Conservation (phyloP, 1,140 invertebrate species). For the Campoletis sonorensis region DNA sequence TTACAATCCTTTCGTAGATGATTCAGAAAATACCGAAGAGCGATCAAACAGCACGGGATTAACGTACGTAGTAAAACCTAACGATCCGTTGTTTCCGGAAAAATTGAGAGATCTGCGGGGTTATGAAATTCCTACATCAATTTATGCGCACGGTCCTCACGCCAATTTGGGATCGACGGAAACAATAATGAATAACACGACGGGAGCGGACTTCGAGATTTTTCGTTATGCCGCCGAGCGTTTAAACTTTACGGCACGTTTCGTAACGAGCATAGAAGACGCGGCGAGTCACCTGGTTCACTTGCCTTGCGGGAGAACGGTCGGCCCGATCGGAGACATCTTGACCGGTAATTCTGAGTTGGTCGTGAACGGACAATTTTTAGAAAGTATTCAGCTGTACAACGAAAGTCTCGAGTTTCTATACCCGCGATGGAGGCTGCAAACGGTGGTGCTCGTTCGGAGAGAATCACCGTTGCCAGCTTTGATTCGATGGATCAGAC, state of each 20-base stretch:
- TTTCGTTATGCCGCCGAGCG: constrained; percentile 20
- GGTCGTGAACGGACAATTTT: constrained; percentile 42
- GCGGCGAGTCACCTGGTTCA: constrained; percentile 29
- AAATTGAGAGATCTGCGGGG: constrained; percentile 48
- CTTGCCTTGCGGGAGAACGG: constrained; percentile 6
- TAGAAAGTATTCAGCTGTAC: constrained; percentile 12
- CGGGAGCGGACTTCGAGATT: constrained; percentile 45
- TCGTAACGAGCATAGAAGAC: constrained; percentile 9
- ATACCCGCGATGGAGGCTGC: constrained; percentile 47
- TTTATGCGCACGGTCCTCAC: constrained; percentile 42
- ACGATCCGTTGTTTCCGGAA: constrained; percentile 45
- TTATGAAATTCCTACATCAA: constrained; percentile 31
- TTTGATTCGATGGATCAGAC: constrained; percentile 7
- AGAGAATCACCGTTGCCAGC: constrained; percentile 27
- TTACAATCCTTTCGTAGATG: constrained; percentile 46
- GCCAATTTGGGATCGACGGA: not conserved
- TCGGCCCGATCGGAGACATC: constrained; percentile 44
- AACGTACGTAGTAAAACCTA: not conserved
- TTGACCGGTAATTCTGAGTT: constrained; percentile 40
- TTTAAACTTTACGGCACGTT: constrained; percentile 46
- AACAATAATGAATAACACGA: not conserved
- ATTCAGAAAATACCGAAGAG: not conserved
- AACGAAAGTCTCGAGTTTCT: constrained; percentile 25
- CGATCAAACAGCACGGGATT: not conserved
- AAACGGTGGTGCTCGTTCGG: constrained; percentile 35